These are phyloP conservation scores for Pachydiplax longipennis DNA, from an alignment of 2,888 invertebrate species.

Conservation along the genomic window DNA sequence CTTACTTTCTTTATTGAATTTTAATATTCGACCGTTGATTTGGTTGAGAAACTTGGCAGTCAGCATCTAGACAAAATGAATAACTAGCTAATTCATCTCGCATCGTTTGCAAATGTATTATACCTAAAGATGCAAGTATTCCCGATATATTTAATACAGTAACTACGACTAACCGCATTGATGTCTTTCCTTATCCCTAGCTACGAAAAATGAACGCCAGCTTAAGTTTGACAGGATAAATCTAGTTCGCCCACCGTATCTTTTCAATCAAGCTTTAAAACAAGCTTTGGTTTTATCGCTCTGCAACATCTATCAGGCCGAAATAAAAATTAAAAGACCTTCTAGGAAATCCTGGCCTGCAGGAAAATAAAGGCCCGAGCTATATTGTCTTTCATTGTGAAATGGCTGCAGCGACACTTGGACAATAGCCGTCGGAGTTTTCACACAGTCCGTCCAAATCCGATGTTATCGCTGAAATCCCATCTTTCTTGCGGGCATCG, in stretches of 20 bases:
- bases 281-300: neutral
- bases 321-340: neutral
- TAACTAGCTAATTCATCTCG: too few species aligned
- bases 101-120: too few species aligned
- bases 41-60: too few species aligned
- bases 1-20: too few species aligned
- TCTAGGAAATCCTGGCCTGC: neutral
- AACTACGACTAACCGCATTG: too few species aligned
- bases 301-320: neutral
- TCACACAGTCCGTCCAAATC: neutral
- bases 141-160: too few species aligned
- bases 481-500: neutral
- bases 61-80: too few species aligned
- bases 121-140: too few species aligned
- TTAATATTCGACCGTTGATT: too few species aligned
- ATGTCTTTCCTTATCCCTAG: too few species aligned
- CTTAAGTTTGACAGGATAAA: neutral
- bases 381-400: neutral
- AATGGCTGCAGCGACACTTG: neutral
- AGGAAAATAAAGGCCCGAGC: neutral
- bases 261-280: neutral
- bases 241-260: neutral
- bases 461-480: neutral
- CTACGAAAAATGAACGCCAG: too few species aligned
- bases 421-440: neutral